Base-by-base conservation (phyloP, 2,888 invertebrate species). In the Noctua fimbriata region DNA sequence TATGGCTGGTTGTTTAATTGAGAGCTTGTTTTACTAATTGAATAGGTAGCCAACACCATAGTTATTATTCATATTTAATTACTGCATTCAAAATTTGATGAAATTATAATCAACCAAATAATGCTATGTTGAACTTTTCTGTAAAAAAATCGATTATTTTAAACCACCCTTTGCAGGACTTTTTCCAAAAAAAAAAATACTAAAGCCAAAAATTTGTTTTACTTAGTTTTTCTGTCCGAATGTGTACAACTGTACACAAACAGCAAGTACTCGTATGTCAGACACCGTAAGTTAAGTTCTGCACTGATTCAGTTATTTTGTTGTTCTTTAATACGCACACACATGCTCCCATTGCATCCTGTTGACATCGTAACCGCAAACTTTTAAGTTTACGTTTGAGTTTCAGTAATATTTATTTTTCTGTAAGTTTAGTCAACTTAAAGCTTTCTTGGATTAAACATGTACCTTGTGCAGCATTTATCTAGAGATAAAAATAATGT, bases 221-320 rank as follows among this genome's bases (percentile, higher is more conserved):
- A 18, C 14, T 36, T 4, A 58, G 36, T 81, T 87, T 70, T 77
- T 81, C n/a, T 75, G 85, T 32, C 63, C 85, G 16, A 36, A 69
- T 14, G 82, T 85, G 88, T 87, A 87, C 16, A 69, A 76, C 49
- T 65, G 67, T 69, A 71, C 49, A 55, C 67, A 28, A 47, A 80
- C 85, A 69, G 66, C 63, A 49, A 69, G 79, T 41, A 18, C 67
- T 44, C 6, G 18, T 66, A 85, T 86, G 83, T 87, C 89, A 91
- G 88, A 85, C 80, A 91, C 92, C 92, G 93, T 93, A 91, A 92
- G 92, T 92, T 89, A 83, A 72, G 94, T 93, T 93, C 90, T 92
- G 94, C 92, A 90, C 94, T 94, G 93, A 93, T 94, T 94, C 93
- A 78, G 85, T 85, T 87, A 90, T 92, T 91, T 92, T 86, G 89